Base-by-base conservation (phyloP, 2,797 vertebrate genomes). In the Manis pentadactyla region DNA sequence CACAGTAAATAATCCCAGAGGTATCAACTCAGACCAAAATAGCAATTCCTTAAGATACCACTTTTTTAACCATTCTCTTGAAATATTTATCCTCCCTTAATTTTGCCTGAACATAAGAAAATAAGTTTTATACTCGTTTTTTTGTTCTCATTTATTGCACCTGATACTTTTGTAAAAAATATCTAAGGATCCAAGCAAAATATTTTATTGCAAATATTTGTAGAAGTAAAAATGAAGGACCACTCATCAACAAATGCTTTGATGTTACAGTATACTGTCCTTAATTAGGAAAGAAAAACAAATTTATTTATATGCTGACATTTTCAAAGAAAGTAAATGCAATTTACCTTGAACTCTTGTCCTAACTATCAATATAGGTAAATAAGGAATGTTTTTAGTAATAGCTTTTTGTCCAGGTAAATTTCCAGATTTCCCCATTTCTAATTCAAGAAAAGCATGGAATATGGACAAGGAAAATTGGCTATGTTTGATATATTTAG, bases 251-350 rank as follows among this genome's bases (percentile, higher is more conserved):
- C 46, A 83, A 69, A 75, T 86, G 14, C 95, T 96, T 87, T 93
- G 34, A 86, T 95, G 42, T 66, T 89, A 18, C 34, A 90, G 29
- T 87, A 27, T 68, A 78, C 25, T 51, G 19, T 91, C 89, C 39
- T 68, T 63, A 71, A 84, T 97, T 90, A 90, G 96, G 96, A 93
- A 96, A 87, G 39, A 97, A 97, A 96, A 46, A 90, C 66, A 97
- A 97, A 96, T 86, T 90, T 97, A 89, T 97, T 90, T 93, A 93
- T 94, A 59, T 93, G 79, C 21, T 66, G 96, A 96, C 59, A 79
- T 92, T 98, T 98, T 98, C 97, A 95, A 97, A 97, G 71, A 96
- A 94, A 97, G 89, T 61, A 97, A 97, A 83, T 95, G 71, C 88
- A 97, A 77, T 96, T 98, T 98, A 90, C 93, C 91, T 94, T 85